Base-by-base conservation (phyloP, 2,888 invertebrate species). In the Rugalucina vietnamica region DNA sequence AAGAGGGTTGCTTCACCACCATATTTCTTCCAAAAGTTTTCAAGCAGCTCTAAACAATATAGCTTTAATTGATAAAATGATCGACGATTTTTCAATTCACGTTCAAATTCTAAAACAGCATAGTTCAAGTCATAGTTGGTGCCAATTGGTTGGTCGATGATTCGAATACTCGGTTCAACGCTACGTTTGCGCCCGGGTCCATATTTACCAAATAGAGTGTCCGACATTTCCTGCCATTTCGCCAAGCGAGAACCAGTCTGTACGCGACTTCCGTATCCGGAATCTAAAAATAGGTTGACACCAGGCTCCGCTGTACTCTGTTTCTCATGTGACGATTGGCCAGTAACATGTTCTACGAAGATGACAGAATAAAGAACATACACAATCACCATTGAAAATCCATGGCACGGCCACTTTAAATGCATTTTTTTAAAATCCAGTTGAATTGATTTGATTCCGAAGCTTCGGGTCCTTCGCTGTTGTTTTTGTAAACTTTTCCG, bases 191-290 rank as follows among this genome's bases (percentile, higher is more conserved):
- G 71, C 10, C 76, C 76, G 8, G 76, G 76, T 57, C 76, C 72
- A 69, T 49, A 34, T 24, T 32, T 32, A 12, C 76, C 81, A 37
- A 37, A 76, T 21, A 76, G 43, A 36, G 57, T 18, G 10, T 70
- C 27, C 37, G 21, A 43, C 5, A 74, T 1, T 43, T 60, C 24
- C 4, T 43, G 73, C 36, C 36, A 73, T 36, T 65, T 43, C 0
- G 79, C 79, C 0, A 79, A 18, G 21, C 10, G 34, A 18, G 65
- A 32, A 43, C 65, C 27, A 43, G 74, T 50, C 24, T 50, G 65
- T 8, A 79, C 60, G 24, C 79, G 72, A 10, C 74, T 74, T 14
- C 69, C 65, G 50, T 79, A 79, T 5, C 79, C 79, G 4, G 60
- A n/a, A 27, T 79, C 79, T 5, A 24, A 3, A 60, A 60, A 54